These are phyloP conservation scores for Amniataba percoides DNA, from an alignment of 2,797 vertebrate genomes.

Conservation along the genomic window DNA sequence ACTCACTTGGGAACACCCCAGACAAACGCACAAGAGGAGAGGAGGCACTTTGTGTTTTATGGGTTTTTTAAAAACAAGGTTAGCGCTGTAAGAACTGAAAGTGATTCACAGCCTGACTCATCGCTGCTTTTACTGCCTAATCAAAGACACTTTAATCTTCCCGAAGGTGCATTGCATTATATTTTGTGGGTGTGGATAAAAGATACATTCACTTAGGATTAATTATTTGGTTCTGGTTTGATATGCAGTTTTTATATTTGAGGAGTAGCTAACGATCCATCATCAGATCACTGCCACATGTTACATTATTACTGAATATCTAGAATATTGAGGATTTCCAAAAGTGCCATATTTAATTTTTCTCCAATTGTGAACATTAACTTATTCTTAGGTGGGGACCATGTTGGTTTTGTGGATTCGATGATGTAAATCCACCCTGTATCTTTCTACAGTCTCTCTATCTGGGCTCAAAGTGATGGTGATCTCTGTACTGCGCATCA, in stretches of 20 bases:
- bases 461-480: neutral
- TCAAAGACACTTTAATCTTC: slow-evolving; percentile 39
- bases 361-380: neutral
- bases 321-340: neutral
- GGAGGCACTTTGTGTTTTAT: slow-evolving; percentile 27
- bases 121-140: slow-evolving; percentile 27
- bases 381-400: neutral
- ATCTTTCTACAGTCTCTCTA: neutral
- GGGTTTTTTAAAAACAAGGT: neutral
- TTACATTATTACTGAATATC: neutral
- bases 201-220: neutral
- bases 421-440: neutral
- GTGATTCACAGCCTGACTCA: slow-evolving; percentile 25
- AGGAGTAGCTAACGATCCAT: neutral
- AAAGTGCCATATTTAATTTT: neutral
- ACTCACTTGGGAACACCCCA: slow-evolving; percentile 51
- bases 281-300: neutral
- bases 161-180: neutral
- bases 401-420: neutral
- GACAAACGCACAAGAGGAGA: slow-evolving; percentile 15
- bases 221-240: neutral
- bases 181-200: slow-evolving; percentile 7
- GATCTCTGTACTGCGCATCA: neutral
- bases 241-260: neutral
- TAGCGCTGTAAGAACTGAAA: neutral